Conservation (phyloP, 2,113 vertebrate species). For the Crotalus horridus region DNA sequence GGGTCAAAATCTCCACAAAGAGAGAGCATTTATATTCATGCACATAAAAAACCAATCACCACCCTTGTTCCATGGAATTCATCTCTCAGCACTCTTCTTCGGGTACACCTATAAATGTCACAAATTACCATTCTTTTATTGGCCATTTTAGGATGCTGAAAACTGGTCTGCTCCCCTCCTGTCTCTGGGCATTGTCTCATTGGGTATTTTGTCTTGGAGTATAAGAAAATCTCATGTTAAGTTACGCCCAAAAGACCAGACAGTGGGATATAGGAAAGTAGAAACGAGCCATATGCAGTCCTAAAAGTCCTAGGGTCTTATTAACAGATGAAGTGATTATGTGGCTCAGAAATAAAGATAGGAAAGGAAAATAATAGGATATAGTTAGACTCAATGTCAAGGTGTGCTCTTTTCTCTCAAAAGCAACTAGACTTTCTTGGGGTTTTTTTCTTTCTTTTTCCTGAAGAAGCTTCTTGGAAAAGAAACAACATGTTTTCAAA, state of each 20-base stretch:
- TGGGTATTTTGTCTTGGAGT: not conserved
- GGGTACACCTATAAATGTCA: not conserved
- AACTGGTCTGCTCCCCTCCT: not conserved
- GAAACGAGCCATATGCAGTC: not conserved
- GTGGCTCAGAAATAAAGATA: not conserved
- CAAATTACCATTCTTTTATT: not conserved
- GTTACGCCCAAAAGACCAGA: not conserved
- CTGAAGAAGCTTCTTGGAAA: not conserved
- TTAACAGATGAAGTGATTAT: not conserved
- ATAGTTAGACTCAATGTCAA: not conserved
- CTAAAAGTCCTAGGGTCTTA: not conserved
- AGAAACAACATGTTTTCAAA: not conserved
- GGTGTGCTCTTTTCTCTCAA: not conserved
- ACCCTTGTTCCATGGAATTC: not conserved
- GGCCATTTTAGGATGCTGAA: not conserved
- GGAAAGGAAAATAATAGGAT: not conserved
- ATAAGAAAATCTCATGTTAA: not conserved
- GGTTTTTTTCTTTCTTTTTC: not conserved
- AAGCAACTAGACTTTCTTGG: not conserved
- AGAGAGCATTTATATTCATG: not conserved
- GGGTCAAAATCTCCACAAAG: not conserved
- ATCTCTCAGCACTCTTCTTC: not conserved
- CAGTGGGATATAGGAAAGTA: not conserved
- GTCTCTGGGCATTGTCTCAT: not conserved
- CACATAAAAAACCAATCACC: not conserved